phyloP scores from a whole-genome alignment of 2,888 invertebrate genomes.

The Caprella mutica region DNA sequence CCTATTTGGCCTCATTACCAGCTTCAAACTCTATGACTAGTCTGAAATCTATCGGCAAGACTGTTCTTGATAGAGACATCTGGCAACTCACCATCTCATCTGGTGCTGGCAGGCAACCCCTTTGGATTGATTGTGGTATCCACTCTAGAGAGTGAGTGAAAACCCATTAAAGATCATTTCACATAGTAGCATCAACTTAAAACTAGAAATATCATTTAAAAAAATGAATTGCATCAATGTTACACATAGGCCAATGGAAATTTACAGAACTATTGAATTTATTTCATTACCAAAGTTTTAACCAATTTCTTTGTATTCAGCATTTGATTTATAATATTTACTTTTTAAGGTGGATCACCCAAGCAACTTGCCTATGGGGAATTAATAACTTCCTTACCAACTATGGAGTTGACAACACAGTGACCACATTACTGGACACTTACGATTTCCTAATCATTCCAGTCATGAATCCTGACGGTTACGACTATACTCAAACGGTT shows the following conservation, averaged over 20 bases:
- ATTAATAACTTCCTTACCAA: conserved; percentile 22
- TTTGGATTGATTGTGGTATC: conserved; percentile 39
- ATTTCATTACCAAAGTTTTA: too few species aligned
- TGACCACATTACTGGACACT: conserved; percentile 32
- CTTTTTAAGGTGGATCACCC: conserved; percentile 15
- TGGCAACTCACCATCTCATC: conserved; percentile 14
- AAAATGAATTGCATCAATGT: too few species aligned
- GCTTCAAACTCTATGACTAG: conserved; percentile 1
- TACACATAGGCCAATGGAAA: too few species aligned
- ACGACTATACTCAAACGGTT: conserved; percentile 36
- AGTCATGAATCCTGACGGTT: conserved; percentile 38
- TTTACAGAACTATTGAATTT: too few species aligned
- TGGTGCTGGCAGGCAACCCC: conserved; percentile 34
- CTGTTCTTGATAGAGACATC: conserved; percentile 9
- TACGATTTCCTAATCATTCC: conserved; percentile 37
- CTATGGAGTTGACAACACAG: conserved; percentile 28
- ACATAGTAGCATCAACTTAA: too few species aligned
- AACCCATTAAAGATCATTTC: too few species aligned
- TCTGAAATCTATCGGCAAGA: conserved; percentile 8
- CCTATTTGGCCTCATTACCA: background rate
- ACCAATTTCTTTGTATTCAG: too few species aligned
- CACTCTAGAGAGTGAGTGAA: conserved; percentile 43
- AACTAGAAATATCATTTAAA: too few species aligned
- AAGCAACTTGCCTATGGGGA: conserved; percentile 13
- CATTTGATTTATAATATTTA: too few species aligned